Evolutionary conservation across 1,140 invertebrate species (phyloP).

Genomic region (Scaptodrosophila lebanonensis): DNA sequence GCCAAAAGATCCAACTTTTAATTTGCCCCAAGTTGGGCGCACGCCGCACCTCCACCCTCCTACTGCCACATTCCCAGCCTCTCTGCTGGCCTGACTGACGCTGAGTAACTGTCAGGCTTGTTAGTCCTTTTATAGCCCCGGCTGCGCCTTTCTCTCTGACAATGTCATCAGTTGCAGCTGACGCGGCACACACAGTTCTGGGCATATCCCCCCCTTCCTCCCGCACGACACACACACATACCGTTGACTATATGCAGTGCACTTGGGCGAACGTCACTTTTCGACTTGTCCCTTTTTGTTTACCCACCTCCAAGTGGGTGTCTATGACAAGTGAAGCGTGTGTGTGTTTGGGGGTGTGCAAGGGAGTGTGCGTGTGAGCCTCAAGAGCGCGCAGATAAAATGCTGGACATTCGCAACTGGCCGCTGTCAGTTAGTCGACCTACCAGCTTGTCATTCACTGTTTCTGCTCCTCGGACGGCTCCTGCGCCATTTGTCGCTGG

Average conservation of each 20-base stretch:
- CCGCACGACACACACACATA: neutral
- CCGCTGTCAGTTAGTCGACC: constrained; percentile 54
- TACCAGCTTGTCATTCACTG: constrained; percentile 22
- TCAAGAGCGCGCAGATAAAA: constrained; percentile 51
- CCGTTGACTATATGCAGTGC: no score
- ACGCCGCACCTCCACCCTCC: neutral
- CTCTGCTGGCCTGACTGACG: constrained; percentile 40
- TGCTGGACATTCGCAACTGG: constrained; percentile 26
- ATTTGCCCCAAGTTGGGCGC: constrained; percentile 42
- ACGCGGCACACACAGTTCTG: constrained; percentile 49
- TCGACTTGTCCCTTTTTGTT: no score
- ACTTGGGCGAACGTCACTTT: no score
- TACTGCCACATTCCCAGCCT: neutral
- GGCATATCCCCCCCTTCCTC: neutral
- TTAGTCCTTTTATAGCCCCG: constrained; percentile 58
- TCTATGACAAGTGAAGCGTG: constrained; percentile 56
- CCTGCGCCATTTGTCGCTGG: constrained; percentile 36
- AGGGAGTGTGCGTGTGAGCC: constrained; percentile 19
- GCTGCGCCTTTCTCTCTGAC: constrained; percentile 61
- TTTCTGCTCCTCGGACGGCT: neutral
- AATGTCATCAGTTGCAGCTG: constrained; percentile 74
- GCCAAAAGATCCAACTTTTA: constrained; percentile 56
- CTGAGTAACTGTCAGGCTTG: constrained; percentile 68
- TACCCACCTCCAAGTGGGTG: constrained; percentile 22
- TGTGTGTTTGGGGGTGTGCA: constrained; percentile 15